Percentiles rank a stretch among this genome's conserved stretches.
These are phyloP conservation scores for Molothrus ater DNA, from an alignment of 2,797 vertebrate genomes.

Conservation along the genomic window DNA sequence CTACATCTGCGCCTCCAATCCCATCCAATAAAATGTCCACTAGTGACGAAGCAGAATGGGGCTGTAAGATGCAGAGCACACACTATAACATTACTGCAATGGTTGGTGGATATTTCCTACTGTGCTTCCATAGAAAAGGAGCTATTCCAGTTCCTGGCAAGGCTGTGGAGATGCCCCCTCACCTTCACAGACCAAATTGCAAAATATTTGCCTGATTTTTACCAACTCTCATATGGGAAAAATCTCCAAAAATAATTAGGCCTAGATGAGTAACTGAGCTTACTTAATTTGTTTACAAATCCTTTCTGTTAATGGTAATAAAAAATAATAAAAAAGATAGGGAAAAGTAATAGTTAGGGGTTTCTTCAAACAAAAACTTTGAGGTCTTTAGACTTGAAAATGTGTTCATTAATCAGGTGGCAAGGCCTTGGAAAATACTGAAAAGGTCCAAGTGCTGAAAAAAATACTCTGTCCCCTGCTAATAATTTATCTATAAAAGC, in stretches of 20 bases:
- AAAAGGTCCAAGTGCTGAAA: neutral
- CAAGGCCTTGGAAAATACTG: neutral
- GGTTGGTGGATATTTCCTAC: neutral
- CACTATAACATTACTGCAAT: fast-evolving
- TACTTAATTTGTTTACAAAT: neutral
- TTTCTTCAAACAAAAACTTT: neutral
- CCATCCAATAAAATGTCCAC: neutral
- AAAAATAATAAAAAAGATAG: neutral
- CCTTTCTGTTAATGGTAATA: neutral
- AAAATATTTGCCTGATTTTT: neutral
- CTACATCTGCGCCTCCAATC: neutral
- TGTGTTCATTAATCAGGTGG: neutral
- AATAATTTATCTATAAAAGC: neutral
- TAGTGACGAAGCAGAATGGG: neutral
- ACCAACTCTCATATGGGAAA: neutral
- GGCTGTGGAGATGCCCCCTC: neutral
- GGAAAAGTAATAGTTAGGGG: neutral
- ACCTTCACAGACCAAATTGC: neutral
- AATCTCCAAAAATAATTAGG: neutral
- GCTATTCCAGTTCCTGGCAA: neutral
- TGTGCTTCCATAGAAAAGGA: neutral
- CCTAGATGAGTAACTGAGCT: neutral
- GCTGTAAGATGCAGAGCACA: neutral
- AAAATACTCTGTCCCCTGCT: neutral
- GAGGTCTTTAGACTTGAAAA: neutral